A percentile compares a stretch with the other conserved stretches of the same genome.
Conservation (phyloP, 2,113 vertebrate species). For the Muscicapa adusta region DNA sequence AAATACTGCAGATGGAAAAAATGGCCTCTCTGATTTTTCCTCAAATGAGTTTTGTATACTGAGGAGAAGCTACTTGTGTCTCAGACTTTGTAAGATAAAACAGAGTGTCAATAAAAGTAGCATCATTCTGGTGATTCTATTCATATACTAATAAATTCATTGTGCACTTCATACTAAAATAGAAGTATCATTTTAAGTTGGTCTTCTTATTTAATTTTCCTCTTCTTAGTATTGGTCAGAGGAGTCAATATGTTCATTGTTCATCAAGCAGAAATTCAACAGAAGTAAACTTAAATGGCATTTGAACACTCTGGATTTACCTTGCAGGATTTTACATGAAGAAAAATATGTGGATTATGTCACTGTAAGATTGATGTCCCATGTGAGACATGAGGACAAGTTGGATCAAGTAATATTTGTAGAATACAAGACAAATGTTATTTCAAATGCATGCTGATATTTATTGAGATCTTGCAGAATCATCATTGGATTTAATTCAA, state of each 20-base stretch:
- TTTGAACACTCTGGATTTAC: neutral
- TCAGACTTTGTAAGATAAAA: neutral
- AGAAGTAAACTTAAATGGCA: neutral
- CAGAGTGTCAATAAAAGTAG: neutral
- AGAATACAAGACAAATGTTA: constrained; percentile 18
- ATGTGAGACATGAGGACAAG: neutral
- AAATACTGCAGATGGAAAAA: neutral
- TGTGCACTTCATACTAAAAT: neutral
- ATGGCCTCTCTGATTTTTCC: neutral
- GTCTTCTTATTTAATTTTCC: neutral
- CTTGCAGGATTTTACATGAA: neutral
- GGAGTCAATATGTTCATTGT: neutral
- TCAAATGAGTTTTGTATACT: neutral
- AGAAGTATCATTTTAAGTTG: neutral
- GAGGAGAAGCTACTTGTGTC: neutral
- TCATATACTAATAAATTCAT: neutral
- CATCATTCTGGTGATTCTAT: neutral
- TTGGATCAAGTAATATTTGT: neutral
- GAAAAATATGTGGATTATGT: neutral
- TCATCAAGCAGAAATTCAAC: neutral
- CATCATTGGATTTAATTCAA: neutral
- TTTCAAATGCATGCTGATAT: constrained; percentile 31
- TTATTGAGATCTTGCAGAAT: constrained; percentile 2
- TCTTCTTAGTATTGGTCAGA: neutral
- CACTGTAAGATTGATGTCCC: neutral